Conservation (phyloP, 2,113 vertebrate genomes). For the Pampusana beccarii region DNA sequence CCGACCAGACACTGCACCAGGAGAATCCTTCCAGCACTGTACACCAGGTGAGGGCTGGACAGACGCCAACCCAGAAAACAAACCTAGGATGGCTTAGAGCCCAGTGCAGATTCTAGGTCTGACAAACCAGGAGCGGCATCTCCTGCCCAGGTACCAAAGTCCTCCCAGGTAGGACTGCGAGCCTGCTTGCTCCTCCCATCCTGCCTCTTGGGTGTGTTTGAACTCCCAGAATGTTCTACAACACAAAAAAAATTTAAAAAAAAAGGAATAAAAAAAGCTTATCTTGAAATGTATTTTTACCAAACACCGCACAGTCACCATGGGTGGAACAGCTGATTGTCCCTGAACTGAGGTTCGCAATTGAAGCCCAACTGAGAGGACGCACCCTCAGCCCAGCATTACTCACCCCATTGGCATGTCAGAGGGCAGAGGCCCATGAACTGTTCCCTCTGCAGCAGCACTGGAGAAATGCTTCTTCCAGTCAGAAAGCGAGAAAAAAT, state of each 20-base stretch:
- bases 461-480: not conserved
- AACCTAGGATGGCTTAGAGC: not conserved
- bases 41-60: fast-evolving
- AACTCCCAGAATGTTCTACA: not conserved
- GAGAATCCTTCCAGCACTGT: not conserved
- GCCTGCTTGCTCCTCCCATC: not conserved
- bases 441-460: not conserved
- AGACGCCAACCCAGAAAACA: not conserved
- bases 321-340: conserved; percentile 2
- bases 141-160: not conserved
- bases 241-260: not conserved
- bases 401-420: not conserved
- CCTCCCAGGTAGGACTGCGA: fast-evolving
- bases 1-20: fast-evolving
- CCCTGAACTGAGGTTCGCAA: not conserved
- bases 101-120: not conserved
- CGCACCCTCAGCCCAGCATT: not conserved
- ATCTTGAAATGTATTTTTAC: conserved; percentile 4
- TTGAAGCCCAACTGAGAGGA: not conserved
- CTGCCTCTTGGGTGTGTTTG: not conserved
- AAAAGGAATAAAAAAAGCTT: not conserved
- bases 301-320: not conserved
- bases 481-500: not conserved
- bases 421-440: not conserved
- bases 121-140: not conserved